Evolutionary conservation across 1,140 invertebrate species (phyloP).

Genomic region (Drosophila kanapiae): DNA sequence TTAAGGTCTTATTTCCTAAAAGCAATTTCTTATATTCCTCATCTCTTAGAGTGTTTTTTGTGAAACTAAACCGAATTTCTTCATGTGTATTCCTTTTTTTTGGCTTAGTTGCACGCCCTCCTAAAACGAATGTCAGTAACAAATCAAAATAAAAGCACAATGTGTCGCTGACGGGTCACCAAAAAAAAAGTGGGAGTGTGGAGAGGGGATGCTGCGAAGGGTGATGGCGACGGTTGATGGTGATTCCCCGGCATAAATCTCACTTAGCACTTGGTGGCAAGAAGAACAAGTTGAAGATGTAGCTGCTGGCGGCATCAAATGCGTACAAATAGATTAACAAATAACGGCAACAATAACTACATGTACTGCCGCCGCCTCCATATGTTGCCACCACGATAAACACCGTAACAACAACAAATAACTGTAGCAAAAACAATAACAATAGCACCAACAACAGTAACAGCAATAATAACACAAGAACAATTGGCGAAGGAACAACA

Average conservation of each 20-base stretch:
- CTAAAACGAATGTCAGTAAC: constrained; percentile 5
- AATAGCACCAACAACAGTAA: constrained; percentile 20
- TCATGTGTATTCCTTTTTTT: background rate
- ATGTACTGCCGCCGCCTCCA: constrained; percentile 55
- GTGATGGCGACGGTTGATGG: background rate
- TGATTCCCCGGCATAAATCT: constrained; percentile 62
- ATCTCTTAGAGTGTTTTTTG: background rate
- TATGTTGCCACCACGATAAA: constrained; percentile 74
- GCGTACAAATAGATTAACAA: constrained; percentile 80
- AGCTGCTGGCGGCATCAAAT: constrained; percentile 41
- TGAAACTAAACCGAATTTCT: background rate
- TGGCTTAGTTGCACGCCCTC: background rate
- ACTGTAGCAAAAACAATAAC: constrained; percentile 45
- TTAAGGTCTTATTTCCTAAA: no score
- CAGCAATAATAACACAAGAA: constrained; percentile 32
- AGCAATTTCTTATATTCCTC: background rate
- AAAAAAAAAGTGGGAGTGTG: no score
- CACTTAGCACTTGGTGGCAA: constrained; percentile 46
- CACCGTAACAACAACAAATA: constrained; percentile 50
- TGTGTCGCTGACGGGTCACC: constrained; percentile 59
- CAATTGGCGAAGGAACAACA: constrained; percentile 30
- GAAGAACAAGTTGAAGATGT: constrained; percentile 1
- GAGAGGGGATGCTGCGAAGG: background rate
- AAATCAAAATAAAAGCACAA: constrained; percentile 61
- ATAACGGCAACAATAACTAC: constrained; percentile 64